Evolutionary conservation across 2,888 invertebrate genomes (phyloP).

Genomic region (Hybos culiciformis): DNA sequence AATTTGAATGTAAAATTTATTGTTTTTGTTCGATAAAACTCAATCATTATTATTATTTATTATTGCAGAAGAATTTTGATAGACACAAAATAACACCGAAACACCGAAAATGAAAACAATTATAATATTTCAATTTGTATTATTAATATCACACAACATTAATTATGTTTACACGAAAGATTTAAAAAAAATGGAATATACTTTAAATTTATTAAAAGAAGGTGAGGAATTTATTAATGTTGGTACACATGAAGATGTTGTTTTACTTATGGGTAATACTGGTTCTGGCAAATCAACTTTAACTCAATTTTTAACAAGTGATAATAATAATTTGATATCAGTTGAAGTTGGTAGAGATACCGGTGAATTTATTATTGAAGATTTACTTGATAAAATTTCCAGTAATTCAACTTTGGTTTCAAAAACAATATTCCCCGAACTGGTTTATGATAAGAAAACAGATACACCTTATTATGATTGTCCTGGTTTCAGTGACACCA

Average conservation of each 20-base stretch:
- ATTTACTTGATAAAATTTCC: neutral
- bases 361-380: constrained; percentile 7
- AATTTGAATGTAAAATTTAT: too few relatives aligned
- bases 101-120: too few relatives aligned
- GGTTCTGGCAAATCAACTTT: neutral
- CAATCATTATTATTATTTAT: too few relatives aligned
- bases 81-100: too few relatives aligned
- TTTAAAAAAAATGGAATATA: neutral
- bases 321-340: constrained; percentile 3
- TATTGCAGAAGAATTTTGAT: too few relatives aligned
- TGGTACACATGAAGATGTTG: neutral
- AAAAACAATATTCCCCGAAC: constrained; percentile 5
- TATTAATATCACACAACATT: too few relatives aligned
- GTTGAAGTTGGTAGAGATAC: constrained; percentile 4
- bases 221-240: neutral
- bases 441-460: constrained; percentile 5
- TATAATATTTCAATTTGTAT: too few relatives aligned
- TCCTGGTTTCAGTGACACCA: constrained; percentile 15
- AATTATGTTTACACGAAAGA: too few relatives aligned
- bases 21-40: too few relatives aligned
- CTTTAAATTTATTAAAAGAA: neutral
- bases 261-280: neutral
- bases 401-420: neutral
- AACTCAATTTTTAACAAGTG: neutral
- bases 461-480: constrained; percentile 12